Percentiles rank a stretch among this genome's conserved stretches.
Evolutionary conservation across 2,113 vertebrate species (phyloP).

Genomic region (Aix galericulata): DNA sequence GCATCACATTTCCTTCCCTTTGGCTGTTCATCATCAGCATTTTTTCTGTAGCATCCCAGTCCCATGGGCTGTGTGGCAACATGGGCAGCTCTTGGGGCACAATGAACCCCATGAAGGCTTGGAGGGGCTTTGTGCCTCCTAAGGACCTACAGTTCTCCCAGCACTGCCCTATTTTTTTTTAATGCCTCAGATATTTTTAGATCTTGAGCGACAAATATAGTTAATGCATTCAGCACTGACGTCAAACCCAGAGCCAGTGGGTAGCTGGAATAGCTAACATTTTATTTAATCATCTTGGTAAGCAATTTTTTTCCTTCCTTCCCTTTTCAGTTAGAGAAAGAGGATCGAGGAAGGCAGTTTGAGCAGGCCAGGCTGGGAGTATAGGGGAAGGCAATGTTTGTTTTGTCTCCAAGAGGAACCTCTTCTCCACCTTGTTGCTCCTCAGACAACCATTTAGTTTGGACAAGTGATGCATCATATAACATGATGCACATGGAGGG

Average conservation of each 20-base stretch:
- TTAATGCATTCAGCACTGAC: constrained; percentile 75
- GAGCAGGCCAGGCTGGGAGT: background rate
- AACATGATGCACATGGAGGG: background rate
- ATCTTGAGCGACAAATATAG: constrained; percentile 69
- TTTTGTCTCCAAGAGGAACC: background rate
- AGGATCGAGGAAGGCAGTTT: constrained; percentile 24
- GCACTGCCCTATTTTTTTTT: constrained; percentile 57
- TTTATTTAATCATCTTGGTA: constrained; percentile 75
- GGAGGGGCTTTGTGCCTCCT: background rate
- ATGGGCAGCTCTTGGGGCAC: background rate
- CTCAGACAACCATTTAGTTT: background rate
- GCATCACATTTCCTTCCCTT: background rate
- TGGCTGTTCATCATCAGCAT: background rate
- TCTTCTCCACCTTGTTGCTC: background rate
- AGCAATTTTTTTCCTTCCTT: constrained; percentile 27
- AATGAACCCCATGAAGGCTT: background rate
- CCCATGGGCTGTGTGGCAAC: background rate
- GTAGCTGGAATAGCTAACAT: constrained; percentile 74
- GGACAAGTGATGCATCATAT: background rate
- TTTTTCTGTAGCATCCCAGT: background rate
- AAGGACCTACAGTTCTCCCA: constrained; percentile 45
- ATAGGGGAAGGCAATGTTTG: background rate
- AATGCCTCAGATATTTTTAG: constrained; percentile 73
- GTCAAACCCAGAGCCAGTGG: constrained; percentile 70
- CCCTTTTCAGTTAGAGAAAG: constrained; percentile 21